Base-by-base conservation (phyloP, 2,113 vertebrate genomes). In the Miniopterus natalensis region DNA sequence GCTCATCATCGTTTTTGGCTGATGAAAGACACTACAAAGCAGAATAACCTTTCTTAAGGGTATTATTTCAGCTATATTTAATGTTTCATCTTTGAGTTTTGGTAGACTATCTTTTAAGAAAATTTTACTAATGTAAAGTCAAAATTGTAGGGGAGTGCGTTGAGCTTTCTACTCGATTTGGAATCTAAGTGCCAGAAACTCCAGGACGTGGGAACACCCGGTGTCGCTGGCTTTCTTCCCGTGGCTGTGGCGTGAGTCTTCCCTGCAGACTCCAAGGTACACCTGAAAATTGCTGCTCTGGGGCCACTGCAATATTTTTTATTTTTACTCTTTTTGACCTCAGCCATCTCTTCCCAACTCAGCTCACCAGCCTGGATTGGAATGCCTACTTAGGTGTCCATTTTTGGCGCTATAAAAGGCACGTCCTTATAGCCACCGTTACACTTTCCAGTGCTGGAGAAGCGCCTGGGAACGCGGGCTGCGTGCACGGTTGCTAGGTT, bases 11-110 rank as follows among this genome's bases (percentile, higher is more conserved):
- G 81, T 97, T 95, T 98, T 90, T 80, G 84, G 90, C 42, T 59
- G 91, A 78, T 84, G 94, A 95, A 96, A 96, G 88, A 96, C 6
- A 71, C 73, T 89, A 49, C 42, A 79, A 92, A 96, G 59, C 70
- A 95, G 93, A 83, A 57, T 6, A 42, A 49, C 13, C 47, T 96
- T 96, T 20, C 96, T 9, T 93, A 95, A 90, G 80, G 92, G 21
- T 47, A 23, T 53, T 29, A n/a, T 68, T 70, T 84, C 80, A 74
- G 74, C 40, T 73, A 4, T 47, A 5, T 55, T 53, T 51, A 86
- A 49, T 74, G 74, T 17, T 66, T 23, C 10, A 20, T 65, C 63
- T 88, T 53, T 15, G 45, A 9, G 49, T 87, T 79, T 94, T 66
- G 61, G 27, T 86, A 79, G 57, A 36, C 1, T 57, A 29, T 29